Conservation (phyloP, 2,888 invertebrate species). For the Scotopteryx bipunctaria region DNA sequence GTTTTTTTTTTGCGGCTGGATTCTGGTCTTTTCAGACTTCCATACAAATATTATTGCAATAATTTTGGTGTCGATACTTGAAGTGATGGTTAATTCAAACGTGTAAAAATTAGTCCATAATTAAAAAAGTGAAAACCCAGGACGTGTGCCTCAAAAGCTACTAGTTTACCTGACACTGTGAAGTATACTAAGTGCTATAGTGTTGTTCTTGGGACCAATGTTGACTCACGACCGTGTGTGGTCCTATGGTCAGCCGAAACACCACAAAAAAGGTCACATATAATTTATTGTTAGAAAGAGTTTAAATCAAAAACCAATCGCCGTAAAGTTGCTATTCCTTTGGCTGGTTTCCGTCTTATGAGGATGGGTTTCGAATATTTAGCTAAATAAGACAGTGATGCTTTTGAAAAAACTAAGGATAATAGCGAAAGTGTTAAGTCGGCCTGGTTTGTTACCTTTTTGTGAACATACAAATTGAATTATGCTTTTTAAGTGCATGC, state of each 20-base stretch:
- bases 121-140: slow-evolving; percentile 20
- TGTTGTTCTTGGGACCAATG: slow-evolving; percentile 78
- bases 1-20: no score
- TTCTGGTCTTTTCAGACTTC: no score
- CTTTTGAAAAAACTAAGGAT: slow-evolving; percentile 64
- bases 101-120: not conserved
- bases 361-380: slow-evolving; percentile 40
- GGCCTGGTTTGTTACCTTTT: slow-evolving; percentile 62
- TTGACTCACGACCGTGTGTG: slow-evolving; percentile 79
- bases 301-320: slow-evolving; percentile 45
- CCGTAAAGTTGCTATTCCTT: slow-evolving; percentile 41
- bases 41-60: no score
- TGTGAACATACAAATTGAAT: slow-evolving; percentile 60
- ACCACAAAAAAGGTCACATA: slow-evolving; percentile 37
- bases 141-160: slow-evolving; percentile 65
- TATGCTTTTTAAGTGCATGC: slow-evolving; percentile 64
- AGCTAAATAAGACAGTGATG: slow-evolving; percentile 68
- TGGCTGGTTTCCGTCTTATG: slow-evolving; percentile 36
- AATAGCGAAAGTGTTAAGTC: slow-evolving; percentile 78
- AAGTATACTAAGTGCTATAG: slow-evolving; percentile 78
- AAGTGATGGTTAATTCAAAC: no score
- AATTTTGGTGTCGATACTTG: no score
- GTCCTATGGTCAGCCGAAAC: slow-evolving; percentile 55
- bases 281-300: slow-evolving; percentile 33
- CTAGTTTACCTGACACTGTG: slow-evolving; percentile 71